Conservation (phyloP, 2,797 vertebrate species). For the Cirrhinus molitorella region DNA sequence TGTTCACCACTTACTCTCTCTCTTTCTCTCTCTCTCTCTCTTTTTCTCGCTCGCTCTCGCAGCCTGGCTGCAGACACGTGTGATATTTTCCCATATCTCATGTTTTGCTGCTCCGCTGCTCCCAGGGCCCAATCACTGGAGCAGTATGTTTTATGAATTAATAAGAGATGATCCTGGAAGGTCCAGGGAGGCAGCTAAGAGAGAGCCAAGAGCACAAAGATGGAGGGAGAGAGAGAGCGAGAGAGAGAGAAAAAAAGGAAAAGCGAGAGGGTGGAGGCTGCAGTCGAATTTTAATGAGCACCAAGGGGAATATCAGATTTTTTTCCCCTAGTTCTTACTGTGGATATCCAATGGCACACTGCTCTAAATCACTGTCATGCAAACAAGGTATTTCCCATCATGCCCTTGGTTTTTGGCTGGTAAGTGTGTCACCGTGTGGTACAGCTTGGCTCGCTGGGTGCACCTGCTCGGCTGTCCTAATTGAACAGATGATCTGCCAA, state of each 20-base stretch:
- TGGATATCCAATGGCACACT: slow-evolving; percentile 73
- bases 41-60: slow-evolving; percentile 48
- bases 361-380: slow-evolving; percentile 83
- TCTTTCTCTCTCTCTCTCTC: slow-evolving; percentile 59
- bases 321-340: slow-evolving; percentile 24
- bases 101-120: slow-evolving; percentile 81
- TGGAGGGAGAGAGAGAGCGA: slow-evolving; percentile 66
- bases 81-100: slow-evolving; percentile 80
- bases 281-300: slow-evolving; percentile 87
- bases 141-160: slow-evolving; percentile 87
- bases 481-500: slow-evolving; percentile 87
- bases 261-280: slow-evolving; percentile 67
- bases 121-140: slow-evolving; percentile 78
- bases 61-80: slow-evolving; percentile 72
- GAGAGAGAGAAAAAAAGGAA: slow-evolving; percentile 60
- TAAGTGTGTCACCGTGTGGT: slow-evolving; percentile 78
- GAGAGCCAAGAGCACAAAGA: slow-evolving; percentile 77
- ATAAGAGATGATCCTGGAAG: slow-evolving; percentile 84
- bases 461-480: slow-evolving; percentile 85
- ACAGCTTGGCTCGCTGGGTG: slow-evolving; percentile 65
- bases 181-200: slow-evolving; percentile 73
- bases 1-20: slow-evolving; percentile 57
- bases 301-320: slow-evolving; percentile 82
- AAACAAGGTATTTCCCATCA: slow-evolving; percentile 85
- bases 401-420: slow-evolving; percentile 81